Evolutionary conservation across 1,140 invertebrate species (phyloP), one percentile per base, ranked within the genome.

Genomic region (Halesus radiatus): DNA sequence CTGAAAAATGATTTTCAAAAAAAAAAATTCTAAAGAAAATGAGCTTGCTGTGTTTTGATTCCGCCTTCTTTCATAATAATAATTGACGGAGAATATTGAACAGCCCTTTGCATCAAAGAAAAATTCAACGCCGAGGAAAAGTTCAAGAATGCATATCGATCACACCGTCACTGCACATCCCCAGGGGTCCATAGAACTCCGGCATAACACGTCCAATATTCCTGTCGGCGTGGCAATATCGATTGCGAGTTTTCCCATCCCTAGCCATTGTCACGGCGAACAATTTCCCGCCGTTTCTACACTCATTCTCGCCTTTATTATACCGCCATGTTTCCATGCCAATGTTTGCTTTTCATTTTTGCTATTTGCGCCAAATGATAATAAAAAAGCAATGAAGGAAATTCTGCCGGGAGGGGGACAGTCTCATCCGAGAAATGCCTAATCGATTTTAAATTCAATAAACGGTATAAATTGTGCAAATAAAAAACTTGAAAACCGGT

Each of bases 321-420:
- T 13, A 45, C 37, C 1, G 37, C 37, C 37, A 45, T 45, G 37
- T 45, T 45, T 45, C 54, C 56, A 23, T 26, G 62, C 62, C 6
- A 66, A 66, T 29, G 26, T 66, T 66, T 29, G 62, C 62, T 66
- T 66, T 66, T 66, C 62, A 66, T 66, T 66, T 66, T 66, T 29
- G 15, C 62, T 66, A 26, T 66, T 66, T 66, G 62, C 62, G 62
- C 62, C 62, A 66, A 64, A 66, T 66, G 10, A 45, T 45, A 66
- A 66, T 56, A 56, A 66, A 26, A 29, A 66, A 26, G 62, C 16
- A 66, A 66, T 66, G 22, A n/a, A n/a, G 26, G 10, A 26, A 29
- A n/a, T n/a, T 56, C n/a, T 22, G 54, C 4, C 3, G 13, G 54
- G 8, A 20, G n/a, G 54, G 62, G 26, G 26, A 7, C 62, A 1